These are phyloP conservation scores for Caenorhabditis inopinata DNA, from an alignment of 1,140 invertebrate species.

Conservation along the genomic window DNA sequence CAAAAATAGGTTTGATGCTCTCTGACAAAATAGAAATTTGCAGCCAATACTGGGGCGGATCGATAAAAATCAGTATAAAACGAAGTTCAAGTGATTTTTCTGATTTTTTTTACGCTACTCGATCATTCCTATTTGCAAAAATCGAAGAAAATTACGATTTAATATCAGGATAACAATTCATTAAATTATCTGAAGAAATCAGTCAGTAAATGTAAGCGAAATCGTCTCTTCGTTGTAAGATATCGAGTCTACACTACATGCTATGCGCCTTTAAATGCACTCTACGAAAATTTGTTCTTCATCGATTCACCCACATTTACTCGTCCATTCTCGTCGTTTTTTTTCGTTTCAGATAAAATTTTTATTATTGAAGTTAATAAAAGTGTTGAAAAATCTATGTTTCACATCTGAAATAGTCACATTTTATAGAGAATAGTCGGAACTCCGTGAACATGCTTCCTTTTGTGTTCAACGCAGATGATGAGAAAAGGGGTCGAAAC, in stretches of 20 bases:
- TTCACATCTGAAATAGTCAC: background rate
- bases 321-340: background rate
- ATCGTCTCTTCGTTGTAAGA: background rate
- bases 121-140: too few relatives aligned
- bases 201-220: background rate
- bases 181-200: too few relatives aligned
- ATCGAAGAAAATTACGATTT: background rate
- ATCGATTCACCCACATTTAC: background rate
- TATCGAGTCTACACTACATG: background rate
- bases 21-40: too few relatives aligned
- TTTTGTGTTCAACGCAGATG: conserved; percentile 18
- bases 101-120: too few relatives aligned
- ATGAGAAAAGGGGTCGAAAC: background rate
- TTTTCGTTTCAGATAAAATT: too few relatives aligned
- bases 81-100: too few relatives aligned
- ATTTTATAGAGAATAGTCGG: background rate
- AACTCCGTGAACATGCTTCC: background rate
- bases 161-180: too few relatives aligned
- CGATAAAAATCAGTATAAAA: background rate
- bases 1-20: too few relatives aligned
- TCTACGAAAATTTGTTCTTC: background rate
- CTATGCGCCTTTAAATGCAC: background rate
- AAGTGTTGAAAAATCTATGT: background rate
- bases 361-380: too few relatives aligned
- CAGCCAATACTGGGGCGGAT: background rate